Conservation (phyloP, 2,888 invertebrate genomes). For the Nezara viridula region DNA sequence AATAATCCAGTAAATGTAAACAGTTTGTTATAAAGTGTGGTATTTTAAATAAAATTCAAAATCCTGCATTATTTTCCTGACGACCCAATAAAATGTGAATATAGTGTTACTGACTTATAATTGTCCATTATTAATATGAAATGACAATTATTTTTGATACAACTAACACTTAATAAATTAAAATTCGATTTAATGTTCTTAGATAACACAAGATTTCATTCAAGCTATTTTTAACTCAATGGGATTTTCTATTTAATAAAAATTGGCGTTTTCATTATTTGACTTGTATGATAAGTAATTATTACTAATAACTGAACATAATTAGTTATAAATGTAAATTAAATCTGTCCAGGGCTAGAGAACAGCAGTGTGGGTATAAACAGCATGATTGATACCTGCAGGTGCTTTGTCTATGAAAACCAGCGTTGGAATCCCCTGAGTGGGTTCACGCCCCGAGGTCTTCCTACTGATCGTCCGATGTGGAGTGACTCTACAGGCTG, state of each 20-base stretch:
- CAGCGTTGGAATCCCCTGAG: conserved; percentile 94
- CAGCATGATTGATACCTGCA: conserved; percentile 87
- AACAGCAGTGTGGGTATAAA: conserved; percentile 76
- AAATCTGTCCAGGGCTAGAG: conserved; percentile 70
- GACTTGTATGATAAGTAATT: background rate
- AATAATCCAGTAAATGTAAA: too few relatives aligned
- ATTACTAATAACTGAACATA: background rate
- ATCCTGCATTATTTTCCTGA: too few relatives aligned
- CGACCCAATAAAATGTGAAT: too few relatives aligned
- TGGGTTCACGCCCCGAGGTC: conserved; percentile 87
- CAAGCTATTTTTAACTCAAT: background rate
- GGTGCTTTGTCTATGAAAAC: conserved; percentile 92
- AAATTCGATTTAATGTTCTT: too few relatives aligned
- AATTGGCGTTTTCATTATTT: background rate
- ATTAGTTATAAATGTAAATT: background rate
- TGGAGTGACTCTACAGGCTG: conserved; percentile 93
- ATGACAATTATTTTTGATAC: too few relatives aligned
- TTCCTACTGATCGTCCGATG: conserved; percentile 89
- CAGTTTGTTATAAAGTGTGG: too few relatives aligned
- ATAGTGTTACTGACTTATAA: too few relatives aligned
- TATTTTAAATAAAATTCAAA: too few relatives aligned
- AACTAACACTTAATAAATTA: too few relatives aligned
- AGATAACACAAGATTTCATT: too few relatives aligned
- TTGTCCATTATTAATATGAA: too few relatives aligned
- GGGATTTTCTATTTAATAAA: background rate